phyloP scores from a whole-genome alignment of 2,888 invertebrate genomes.

The Marasmarcha lunaedactyla region DNA sequence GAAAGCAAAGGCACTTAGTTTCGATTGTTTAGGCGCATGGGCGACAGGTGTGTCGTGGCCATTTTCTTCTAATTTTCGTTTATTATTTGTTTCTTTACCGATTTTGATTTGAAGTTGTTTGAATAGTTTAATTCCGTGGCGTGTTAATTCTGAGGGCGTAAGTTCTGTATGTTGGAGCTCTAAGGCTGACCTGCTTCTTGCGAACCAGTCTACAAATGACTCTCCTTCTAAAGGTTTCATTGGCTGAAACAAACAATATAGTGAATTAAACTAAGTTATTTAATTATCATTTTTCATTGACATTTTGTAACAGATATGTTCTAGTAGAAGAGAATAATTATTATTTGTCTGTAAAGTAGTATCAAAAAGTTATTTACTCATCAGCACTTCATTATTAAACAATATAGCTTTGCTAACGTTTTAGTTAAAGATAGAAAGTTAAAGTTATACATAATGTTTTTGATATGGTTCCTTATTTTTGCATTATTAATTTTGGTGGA shows the following conservation, averaged over 20 bases:
- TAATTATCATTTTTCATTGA: no score
- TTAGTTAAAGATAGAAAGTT: no score
- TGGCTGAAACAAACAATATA: constrained; percentile 29
- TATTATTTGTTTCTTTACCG: constrained; percentile 24
- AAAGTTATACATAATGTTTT: no score
- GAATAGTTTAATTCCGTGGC: constrained; percentile 62
- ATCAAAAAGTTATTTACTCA: no score
- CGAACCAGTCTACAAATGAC: constrained; percentile 73
- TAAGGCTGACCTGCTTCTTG: constrained; percentile 65
- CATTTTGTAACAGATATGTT: neutral
- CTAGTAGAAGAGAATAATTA: neutral
- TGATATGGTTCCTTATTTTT: no score
- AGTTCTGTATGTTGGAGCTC: constrained; percentile 68
- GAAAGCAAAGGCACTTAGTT: constrained; percentile 59
- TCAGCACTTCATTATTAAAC: no score
- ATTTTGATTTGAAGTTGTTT: constrained; percentile 43
- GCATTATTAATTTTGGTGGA: no score
- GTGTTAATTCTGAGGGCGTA: constrained; percentile 65
- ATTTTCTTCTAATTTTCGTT: constrained; percentile 45
- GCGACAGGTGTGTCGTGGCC: constrained; percentile 25
- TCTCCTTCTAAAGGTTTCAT: constrained; percentile 46
- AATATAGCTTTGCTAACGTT: no score
- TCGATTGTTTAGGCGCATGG: constrained; percentile 54
- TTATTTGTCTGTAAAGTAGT: no score
- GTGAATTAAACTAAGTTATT: no score